Evolutionary conservation across 2,888 invertebrate species (phyloP).

Genomic region (Drosophila macrospina): DNA sequence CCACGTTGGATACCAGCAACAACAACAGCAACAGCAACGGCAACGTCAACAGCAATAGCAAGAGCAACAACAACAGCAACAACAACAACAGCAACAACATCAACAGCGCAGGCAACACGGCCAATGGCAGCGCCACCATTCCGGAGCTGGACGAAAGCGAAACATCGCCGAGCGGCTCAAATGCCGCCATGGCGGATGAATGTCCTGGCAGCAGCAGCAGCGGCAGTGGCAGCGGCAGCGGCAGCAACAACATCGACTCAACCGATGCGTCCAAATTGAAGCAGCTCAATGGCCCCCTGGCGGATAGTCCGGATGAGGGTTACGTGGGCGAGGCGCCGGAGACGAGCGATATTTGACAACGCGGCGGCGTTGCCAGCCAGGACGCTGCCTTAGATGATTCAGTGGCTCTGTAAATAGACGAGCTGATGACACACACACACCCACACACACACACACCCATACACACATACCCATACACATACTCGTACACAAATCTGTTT

Average conservation of each 20-base stretch:
- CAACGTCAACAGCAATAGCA: slow-evolving; percentile 69
- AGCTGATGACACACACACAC: slow-evolving; percentile 28
- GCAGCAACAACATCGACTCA: slow-evolving; percentile 33
- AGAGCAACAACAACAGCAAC: slow-evolving; percentile 20
- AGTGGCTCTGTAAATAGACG: slow-evolving; percentile 81
- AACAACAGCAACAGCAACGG: slow-evolving; percentile 32
- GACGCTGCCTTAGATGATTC: slow-evolving; percentile 83
- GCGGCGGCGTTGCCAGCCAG: slow-evolving; percentile 57
- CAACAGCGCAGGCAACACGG: slow-evolving; percentile 85
- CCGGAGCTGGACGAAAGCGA: slow-evolving; percentile 85
- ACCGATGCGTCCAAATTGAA: slow-evolving; percentile 84
- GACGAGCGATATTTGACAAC: slow-evolving; percentile 90
- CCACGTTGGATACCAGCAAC: slow-evolving; percentile 9
- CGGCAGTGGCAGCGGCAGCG: slow-evolving; percentile 21
- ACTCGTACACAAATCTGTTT: slow-evolving; percentile 32
- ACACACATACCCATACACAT: slow-evolving; percentile 14
- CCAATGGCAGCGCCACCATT: slow-evolving; percentile 85
- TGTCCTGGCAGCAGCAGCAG: slow-evolving; percentile 33
- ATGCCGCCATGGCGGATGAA: slow-evolving; percentile 45
- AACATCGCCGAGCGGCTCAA: slow-evolving; percentile 67
- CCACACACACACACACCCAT: slow-evolving; percentile 10
- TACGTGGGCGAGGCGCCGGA: slow-evolving; percentile 92
- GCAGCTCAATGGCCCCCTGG: slow-evolving; percentile 86
- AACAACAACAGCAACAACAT: slow-evolving; percentile 49
- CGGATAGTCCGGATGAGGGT: slow-evolving; percentile 94